Evolutionary conservation across 92 coral and sea anemone genomes (phyloP).

Genomic region (Metridium senile): DNA sequence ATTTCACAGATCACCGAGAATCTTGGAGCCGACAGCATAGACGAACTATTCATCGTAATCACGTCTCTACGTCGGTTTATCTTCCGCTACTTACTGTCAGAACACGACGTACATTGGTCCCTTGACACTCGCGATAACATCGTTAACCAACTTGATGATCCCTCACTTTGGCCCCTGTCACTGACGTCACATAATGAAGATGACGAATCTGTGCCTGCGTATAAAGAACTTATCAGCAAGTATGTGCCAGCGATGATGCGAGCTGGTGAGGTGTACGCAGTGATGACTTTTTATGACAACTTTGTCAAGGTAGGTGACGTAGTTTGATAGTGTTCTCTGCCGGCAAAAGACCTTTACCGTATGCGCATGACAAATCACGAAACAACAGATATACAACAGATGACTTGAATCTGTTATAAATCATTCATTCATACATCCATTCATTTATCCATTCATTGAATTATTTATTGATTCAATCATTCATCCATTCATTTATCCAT

Average conservation of each 20-base stretch:
- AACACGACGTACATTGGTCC: slow-evolving; percentile 20
- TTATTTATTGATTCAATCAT: too few species aligned
- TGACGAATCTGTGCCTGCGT: slow-evolving; percentile 6
- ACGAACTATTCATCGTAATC: slow-evolving; percentile 15
- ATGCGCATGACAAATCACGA: too few species aligned
- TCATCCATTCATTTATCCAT: too few species aligned
- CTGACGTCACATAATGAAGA: background rate
- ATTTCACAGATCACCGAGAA: too few species aligned
- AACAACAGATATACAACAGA: background rate
- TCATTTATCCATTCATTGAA: too few species aligned
- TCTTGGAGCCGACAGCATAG: slow-evolving; percentile 1
- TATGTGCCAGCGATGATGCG: slow-evolving; percentile 21
- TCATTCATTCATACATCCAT: too few species aligned
- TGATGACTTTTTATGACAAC: slow-evolving; percentile 34
- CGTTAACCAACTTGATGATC: background rate
- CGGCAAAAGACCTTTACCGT: background rate
- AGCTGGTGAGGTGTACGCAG: slow-evolving; percentile 32
- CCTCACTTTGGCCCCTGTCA: too few species aligned
- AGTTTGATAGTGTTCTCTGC: slow-evolving; percentile 16
- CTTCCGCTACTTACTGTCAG: slow-evolving; percentile 56
- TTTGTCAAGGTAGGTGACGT: too few species aligned
- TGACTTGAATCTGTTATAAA: background rate
- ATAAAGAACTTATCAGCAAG: slow-evolving; percentile 13
- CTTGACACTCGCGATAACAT: slow-evolving; percentile 42
- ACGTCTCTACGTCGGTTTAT: slow-evolving; percentile 61